A percentile compares a stretch with the other conserved stretches of the same genome.
Evolutionary conservation across 30 jellyfish, hydroid and myxozoan genomes (phyloP).

Genomic region (Morbakka virulenta): DNA sequence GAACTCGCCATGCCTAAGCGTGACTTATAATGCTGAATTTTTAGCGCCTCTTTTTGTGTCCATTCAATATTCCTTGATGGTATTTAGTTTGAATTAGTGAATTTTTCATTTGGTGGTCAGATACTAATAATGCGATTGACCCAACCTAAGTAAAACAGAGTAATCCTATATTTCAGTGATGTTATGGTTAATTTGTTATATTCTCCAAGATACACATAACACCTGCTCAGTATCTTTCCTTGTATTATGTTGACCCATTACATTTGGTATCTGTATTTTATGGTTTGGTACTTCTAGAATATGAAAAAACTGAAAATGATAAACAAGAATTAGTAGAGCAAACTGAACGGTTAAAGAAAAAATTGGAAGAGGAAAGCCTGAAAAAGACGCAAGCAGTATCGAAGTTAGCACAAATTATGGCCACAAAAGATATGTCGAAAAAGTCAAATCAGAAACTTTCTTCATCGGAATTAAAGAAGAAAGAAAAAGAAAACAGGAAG

Average conservation of each 20-base stretch:
- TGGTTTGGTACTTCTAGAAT: conserved; percentile 16
- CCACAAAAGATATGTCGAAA: conserved; percentile 68
- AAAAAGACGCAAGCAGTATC: conserved; percentile 78
- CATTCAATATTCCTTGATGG: too few relatives aligned
- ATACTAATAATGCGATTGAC: too few relatives aligned
- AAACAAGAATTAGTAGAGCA: conserved; percentile 45
- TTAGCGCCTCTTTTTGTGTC: too few relatives aligned
- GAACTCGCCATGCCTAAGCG: too few relatives aligned
- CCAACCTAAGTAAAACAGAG: too few relatives aligned
- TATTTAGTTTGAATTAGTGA: too few relatives aligned
- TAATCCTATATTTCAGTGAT: too few relatives aligned
- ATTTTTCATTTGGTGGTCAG: too few relatives aligned
- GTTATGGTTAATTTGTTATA: too few relatives aligned
- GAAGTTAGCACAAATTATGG: conserved; percentile 80
- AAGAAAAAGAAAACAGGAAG: conserved; percentile 78
- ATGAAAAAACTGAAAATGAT: conserved; percentile 54
- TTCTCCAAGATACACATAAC: too few relatives aligned
- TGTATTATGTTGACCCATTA: neutral
- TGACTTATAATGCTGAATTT: too few relatives aligned
- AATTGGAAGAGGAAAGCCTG: conserved; percentile 48
- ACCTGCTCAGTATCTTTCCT: neutral
- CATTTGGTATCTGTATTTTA: neutral
- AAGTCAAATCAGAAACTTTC: conserved; percentile 73
- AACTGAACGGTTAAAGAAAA: conserved; percentile 54
- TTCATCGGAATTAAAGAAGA: conserved; percentile 82